These are phyloP conservation scores for Glyptemys insculpta DNA, from an alignment of 2,797 vertebrate species.

Conservation along the genomic window DNA sequence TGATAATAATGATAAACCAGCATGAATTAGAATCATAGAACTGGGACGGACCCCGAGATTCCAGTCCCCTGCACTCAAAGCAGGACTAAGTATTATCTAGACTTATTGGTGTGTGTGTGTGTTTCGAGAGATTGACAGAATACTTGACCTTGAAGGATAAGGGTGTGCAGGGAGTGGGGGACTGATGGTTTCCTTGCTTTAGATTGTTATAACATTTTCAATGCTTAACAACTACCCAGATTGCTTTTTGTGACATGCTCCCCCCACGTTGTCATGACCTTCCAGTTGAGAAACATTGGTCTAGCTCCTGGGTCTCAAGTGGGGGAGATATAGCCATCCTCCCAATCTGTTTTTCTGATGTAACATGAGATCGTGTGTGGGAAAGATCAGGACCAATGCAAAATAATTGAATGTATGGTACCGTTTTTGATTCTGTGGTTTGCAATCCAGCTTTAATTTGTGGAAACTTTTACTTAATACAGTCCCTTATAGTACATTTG, in stretches of 20 bases:
- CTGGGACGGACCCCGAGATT: too few relatives aligned
- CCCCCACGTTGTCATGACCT: fast-evolving
- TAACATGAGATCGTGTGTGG: neutral
- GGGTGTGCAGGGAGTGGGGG: fast-evolving
- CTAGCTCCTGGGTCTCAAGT: fast-evolving
- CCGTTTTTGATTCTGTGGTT: neutral
- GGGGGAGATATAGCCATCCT: neutral
- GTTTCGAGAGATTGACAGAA: neutral
- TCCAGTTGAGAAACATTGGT: neutral
- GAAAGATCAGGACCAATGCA: neutral
- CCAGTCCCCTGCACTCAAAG: too few relatives aligned
- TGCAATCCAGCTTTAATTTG: neutral
- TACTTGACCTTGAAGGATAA: neutral
- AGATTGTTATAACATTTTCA: neutral
- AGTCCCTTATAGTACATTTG: neutral
- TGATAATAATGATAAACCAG: neutral
- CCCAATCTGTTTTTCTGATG: neutral
- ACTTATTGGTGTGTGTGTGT: neutral
- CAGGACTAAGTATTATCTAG: too few relatives aligned
- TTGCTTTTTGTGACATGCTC: neutral
- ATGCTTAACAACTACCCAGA: neutral
- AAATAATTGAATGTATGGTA: neutral
- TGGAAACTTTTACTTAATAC: neutral
- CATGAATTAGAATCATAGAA: neutral
- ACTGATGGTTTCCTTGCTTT: neutral